Evolutionary conservation across 2,888 invertebrate species (phyloP).

Genomic region (Tipula vernalis): DNA sequence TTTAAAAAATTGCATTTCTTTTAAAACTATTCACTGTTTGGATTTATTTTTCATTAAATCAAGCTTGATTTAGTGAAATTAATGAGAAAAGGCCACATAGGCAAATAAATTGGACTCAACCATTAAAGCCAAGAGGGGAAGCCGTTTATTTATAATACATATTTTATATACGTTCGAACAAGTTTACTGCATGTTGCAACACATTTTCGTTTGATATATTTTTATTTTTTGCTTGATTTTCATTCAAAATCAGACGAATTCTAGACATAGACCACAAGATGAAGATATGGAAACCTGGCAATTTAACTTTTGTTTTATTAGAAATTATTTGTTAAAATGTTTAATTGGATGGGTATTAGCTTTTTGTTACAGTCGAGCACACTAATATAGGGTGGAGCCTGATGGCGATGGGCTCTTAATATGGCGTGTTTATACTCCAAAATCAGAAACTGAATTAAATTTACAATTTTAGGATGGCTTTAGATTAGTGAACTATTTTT

Average conservation of each 20-base stretch:
- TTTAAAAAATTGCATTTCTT: background rate
- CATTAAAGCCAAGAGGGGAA: constrained; percentile 35
- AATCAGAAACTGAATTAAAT: no score
- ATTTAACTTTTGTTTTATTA: no score
- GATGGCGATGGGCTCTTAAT: background rate
- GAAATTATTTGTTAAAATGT: background rate
- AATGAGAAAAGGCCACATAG: constrained; percentile 19
- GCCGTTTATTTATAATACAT: constrained; percentile 19
- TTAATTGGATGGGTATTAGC: background rate
- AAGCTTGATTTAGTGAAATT: background rate
- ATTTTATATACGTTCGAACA: background rate
- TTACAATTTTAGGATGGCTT: no score
- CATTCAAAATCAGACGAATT: background rate
- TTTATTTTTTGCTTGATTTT: background rate
- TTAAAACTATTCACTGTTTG: background rate
- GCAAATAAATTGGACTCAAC: constrained; percentile 38
- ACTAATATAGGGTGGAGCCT: no score
- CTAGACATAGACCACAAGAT: background rate
- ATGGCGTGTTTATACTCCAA: background rate
- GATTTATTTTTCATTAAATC: background rate
- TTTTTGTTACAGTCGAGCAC: background rate
- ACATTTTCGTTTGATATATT: background rate
- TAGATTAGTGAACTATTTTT: no score
- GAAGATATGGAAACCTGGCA: no score
- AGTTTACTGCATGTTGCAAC: background rate